These are phyloP conservation scores for Paelopatides confundens DNA, from an alignment of 53 echinoderm and acorn worm genomes.

Conservation along the genomic window DNA sequence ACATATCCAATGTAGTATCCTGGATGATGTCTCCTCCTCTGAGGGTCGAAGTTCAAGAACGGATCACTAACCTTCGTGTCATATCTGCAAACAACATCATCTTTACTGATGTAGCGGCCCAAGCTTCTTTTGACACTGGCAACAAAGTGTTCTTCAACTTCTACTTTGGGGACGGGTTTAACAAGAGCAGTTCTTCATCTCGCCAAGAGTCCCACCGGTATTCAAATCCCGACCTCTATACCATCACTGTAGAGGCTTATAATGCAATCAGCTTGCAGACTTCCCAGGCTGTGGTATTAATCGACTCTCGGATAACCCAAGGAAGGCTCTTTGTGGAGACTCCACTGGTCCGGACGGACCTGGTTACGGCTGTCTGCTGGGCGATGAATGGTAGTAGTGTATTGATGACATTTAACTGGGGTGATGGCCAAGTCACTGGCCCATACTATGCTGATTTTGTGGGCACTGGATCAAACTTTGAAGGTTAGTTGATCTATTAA, in stretches of 20 bases:
- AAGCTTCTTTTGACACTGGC: conserved; percentile 59
- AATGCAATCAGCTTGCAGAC: conserved; percentile 67
- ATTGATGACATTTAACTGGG: conserved; percentile 80
- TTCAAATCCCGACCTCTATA: conserved; percentile 55
- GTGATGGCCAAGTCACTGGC: conserved; percentile 69
- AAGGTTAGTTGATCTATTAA: conserved; percentile 49
- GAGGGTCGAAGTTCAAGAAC: conserved; percentile 71
- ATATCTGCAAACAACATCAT: conserved; percentile 58
- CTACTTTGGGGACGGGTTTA: conserved; percentile 69
- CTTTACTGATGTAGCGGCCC: conserved; percentile 45
- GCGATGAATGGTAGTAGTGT: conserved; percentile 83
- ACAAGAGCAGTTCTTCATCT: background rate
- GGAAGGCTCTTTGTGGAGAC: conserved; percentile 47
- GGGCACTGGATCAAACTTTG: conserved; percentile 51
- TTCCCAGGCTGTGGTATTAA: conserved; percentile 55
- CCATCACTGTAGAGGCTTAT: conserved; percentile 58
- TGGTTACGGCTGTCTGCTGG: conserved; percentile 60
- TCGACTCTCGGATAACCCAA: conserved; percentile 72
- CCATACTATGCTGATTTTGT: conserved; percentile 57
- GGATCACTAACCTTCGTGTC: conserved; percentile 66
- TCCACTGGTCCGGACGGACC: conserved; percentile 65
- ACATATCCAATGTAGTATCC: conserved; percentile 82
- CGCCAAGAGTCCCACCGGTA: conserved; percentile 52
- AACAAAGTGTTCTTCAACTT: conserved; percentile 79
- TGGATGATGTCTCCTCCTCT: conserved; percentile 76